These are phyloP conservation scores for Dipus sagitta DNA, from an alignment of 2,797 vertebrate genomes.

Conservation along the genomic window DNA sequence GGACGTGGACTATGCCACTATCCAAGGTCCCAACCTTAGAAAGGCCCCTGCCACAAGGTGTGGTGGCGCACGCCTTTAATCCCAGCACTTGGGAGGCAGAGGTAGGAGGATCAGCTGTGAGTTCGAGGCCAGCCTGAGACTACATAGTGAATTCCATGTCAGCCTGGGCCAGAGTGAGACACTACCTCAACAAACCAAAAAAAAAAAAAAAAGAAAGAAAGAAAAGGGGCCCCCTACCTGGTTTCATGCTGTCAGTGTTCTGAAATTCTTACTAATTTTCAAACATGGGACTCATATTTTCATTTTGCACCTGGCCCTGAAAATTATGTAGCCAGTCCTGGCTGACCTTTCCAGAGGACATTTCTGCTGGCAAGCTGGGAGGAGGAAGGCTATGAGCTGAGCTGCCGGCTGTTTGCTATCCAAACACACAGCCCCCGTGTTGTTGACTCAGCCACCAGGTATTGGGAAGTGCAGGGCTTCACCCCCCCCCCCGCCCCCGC, in stretches of 20 bases:
- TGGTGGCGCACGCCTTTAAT: too few species aligned
- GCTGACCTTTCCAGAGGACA: constrained; percentile 70
- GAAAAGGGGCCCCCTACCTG: not conserved
- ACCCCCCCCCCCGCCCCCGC: not conserved
- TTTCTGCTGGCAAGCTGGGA: constrained; percentile 1
- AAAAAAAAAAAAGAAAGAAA: too few species aligned
- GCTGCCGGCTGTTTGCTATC: constrained; percentile 68
- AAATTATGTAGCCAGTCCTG: not conserved
- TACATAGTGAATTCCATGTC: too few species aligned
- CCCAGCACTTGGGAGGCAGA: too few species aligned
- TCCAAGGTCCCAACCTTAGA: rapidly evolving
- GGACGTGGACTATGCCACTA: not conserved
- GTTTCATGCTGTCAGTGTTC: not conserved
- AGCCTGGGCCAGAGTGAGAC: too few species aligned
- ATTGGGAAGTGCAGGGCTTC: not conserved
- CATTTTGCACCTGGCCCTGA: not conserved
- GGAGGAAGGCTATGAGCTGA: not conserved
- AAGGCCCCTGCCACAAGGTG: not conserved
- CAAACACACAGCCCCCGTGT: not conserved
- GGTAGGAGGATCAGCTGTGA: too few species aligned
- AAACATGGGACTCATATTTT: not conserved
- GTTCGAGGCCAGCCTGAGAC: too few species aligned
- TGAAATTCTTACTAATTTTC: constrained; percentile 2
- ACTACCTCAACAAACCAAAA: too few species aligned
- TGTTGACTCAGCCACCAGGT: constrained; percentile 67